A percentile compares a stretch with the other conserved stretches of the same genome.
Evolutionary conservation across 2,113 vertebrate species (phyloP).

Genomic region (Apodemus sylvaticus): DNA sequence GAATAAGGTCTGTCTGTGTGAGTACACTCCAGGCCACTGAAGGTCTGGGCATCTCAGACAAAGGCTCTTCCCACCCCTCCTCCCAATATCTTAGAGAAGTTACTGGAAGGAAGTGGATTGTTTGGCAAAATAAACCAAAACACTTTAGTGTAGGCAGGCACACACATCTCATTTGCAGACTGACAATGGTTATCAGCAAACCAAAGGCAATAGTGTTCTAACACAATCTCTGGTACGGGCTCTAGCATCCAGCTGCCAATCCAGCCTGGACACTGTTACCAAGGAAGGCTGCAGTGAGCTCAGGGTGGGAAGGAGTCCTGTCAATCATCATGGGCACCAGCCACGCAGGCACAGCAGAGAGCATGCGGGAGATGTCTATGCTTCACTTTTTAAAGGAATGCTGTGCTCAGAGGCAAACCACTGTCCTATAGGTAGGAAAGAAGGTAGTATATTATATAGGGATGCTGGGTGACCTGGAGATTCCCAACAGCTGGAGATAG

Average conservation of each 20-base stretch:
- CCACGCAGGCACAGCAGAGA: not conserved
- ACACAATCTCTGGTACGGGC: not conserved
- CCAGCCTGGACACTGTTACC: too few species aligned
- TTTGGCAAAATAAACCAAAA: not conserved
- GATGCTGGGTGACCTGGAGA: not conserved
- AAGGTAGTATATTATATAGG: too few species aligned
- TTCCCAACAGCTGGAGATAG: not conserved
- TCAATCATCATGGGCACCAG: accelerated
- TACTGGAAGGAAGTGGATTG: not conserved
- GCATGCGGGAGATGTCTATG: not conserved
- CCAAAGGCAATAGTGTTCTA: constrained; percentile 21
- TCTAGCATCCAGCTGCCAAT: accelerated
- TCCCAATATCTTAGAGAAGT: not conserved
- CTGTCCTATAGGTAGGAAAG: not conserved
- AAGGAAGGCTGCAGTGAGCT: not conserved
- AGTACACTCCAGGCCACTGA: not conserved
- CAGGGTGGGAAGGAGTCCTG: not conserved
- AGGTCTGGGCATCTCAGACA: not conserved
- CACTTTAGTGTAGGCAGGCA: not conserved
- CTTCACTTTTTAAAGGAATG: not conserved
- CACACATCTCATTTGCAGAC: accelerated
- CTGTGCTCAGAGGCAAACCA: not conserved
- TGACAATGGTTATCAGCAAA: not conserved
- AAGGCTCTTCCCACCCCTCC: not conserved
- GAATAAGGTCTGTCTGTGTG: not conserved